Base-by-base conservation (phyloP, 2,888 invertebrate species). In the Lobophora halterata region DNA sequence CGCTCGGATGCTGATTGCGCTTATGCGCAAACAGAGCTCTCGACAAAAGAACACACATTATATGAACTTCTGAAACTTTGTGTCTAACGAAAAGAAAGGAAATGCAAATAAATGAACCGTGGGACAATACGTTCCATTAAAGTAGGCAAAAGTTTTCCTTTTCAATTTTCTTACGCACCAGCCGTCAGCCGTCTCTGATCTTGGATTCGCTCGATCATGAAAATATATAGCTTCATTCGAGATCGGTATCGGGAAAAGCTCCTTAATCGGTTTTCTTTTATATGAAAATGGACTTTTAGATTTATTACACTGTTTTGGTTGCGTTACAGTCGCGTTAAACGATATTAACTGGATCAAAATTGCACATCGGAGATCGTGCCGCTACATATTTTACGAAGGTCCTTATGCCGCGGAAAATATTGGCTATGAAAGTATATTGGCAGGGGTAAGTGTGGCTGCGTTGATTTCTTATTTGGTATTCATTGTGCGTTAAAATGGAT, bases 231-330 rank as follows among this genome's bases (percentile, higher is more conserved):
- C 81, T 85, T 80, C 78, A 79, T 82, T 82, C 81, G 65, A 77
- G 68, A 87, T 86, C 79, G 71, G 79, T 85, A 86, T 86, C 86
- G 76, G 65, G 61, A 80, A 82, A 51, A 82, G 79, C 85, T 77
- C 79, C 81, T 85, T 86, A 86, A 87, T 86, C 86, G 85, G 77
- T 83, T 87, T 86, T 85, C 83, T 82, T 85, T 82, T 83, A 81
- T 82, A 86, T 82, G 80, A 85, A 85, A 85, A 86, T 81, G 68
- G 83, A 81, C 83, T 85, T 79, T 79, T 61, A 79, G 81, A 85
- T 86, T 86, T 87, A 87, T 85, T 75, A 68, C 65, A 68, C 71
- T 76, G 70, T 79, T 83, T 79, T 76, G 74, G 82, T 79, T 79
- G 68, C 74, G 76, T 71, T 75, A 66, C 64, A 68, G 71, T 73